Base-by-base conservation (phyloP, 1,140 invertebrate genomes). In the Neodiprion pinetum region DNA sequence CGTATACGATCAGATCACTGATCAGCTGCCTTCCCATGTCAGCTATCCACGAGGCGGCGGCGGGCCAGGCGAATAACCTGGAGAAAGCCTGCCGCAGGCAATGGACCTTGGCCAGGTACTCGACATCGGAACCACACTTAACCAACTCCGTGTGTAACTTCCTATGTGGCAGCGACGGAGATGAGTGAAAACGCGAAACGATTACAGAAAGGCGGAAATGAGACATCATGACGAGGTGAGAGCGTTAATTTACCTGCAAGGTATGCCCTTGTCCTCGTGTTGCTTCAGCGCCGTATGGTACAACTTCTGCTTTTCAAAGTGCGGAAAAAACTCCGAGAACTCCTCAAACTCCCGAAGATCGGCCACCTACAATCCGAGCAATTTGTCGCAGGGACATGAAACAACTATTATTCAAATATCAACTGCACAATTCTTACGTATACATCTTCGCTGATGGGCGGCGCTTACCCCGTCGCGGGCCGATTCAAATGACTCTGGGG, bases 81-180 rank as follows among this genome's bases (percentile, higher is more conserved):
- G 95, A 93, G 85, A 98, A 96, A 48, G 96, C 97, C 72, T 95
- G 89, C 65, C 98, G 91, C 61, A 97, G 88, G 84, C 97, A 98
- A 82, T 98, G 94, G 48, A 99, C 90, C 90, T 99, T 99, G 21
- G 96, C 96, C 76, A 99, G 89, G 89, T 98, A 99, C 88, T 99
- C 98, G 21, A 93, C 92, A 85, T 98, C 96, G n/a, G 94, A 95
- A 47, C 92, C 91, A 86, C 97, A 98, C 72, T 94, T 92, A 12
- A 98, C 94, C 78, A 97, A 88, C 78, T 97, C 95, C 0, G 96
- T 96, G 71, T 97, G 93, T 69, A 96, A 88, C 68, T 92, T 93
- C 79, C 95, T 92, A 76, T 76, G 85, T 48, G 85, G 84, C 28
- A 40, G 28, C 28, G 28, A 40, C 28, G 28, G 28, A 40, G 28